Evolutionary conservation across 2,888 invertebrate species (phyloP).

Genomic region (Chymomyza procnemis): DNA sequence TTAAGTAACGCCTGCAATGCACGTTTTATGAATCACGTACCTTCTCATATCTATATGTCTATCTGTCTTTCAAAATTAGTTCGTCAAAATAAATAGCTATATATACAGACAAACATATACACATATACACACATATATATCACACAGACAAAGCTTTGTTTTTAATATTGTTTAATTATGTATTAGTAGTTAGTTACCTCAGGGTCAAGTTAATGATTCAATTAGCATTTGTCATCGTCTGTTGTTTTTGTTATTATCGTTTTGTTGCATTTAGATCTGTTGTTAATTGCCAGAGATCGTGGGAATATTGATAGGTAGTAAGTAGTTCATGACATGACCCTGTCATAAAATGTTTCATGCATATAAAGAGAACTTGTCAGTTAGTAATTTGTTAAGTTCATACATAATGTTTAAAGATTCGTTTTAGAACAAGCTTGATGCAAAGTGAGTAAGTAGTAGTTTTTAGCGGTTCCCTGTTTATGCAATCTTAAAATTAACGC

Average conservation of each 20-base stretch:
- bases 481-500: too few relatives aligned
- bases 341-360: not conserved
- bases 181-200: constrained; percentile 8
- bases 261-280: not conserved
- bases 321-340: not conserved
- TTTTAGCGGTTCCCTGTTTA: too few relatives aligned
- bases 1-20: not conserved
- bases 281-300: constrained; percentile 63
- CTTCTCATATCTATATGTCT: not conserved
- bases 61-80: not conserved
- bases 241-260: constrained; percentile 13
- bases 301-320: constrained; percentile 59
- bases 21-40: not conserved
- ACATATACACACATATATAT: not conserved
- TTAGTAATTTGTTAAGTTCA: too few relatives aligned
- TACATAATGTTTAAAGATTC: too few relatives aligned
- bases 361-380: not conserved
- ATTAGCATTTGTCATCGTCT: constrained; percentile 65
- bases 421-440: too few relatives aligned
- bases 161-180: not conserved
- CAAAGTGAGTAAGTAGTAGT: too few relatives aligned
- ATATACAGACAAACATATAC: not conserved
- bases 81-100: not conserved
- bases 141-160: not conserved
- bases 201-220: constrained; percentile 68